Percentiles rank a stretch among this genome's conserved stretches.
phyloP scores from a whole-genome alignment of 2,888 invertebrate genomes.

The Germaria angustata region DNA sequence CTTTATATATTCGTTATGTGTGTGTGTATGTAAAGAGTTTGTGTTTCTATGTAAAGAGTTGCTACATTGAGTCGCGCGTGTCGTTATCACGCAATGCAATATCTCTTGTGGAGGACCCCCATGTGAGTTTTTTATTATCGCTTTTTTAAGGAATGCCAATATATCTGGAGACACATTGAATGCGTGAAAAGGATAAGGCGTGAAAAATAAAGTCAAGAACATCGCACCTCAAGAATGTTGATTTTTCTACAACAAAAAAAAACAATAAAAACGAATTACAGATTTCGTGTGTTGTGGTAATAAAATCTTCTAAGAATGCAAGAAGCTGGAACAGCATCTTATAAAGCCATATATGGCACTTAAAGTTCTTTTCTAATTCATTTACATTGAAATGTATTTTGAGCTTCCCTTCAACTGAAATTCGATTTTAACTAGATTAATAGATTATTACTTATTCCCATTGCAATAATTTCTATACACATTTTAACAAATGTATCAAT shows the following conservation, averaged over 20 bases:
- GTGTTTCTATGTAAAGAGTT: neutral
- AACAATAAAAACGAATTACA: neutral
- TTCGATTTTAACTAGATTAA: neutral
- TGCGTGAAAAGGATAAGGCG: slow-evolving; percentile 70
- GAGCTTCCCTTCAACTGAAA: neutral
- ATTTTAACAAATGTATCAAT: slow-evolving; percentile 31
- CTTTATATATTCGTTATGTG: neutral
- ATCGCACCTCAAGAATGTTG: slow-evolving; percentile 71
- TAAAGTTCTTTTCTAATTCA: neutral
- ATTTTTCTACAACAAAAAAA: slow-evolving; percentile 2
- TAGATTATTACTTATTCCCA: neutral
- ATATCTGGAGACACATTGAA: slow-evolving; percentile 20
- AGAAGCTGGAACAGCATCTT: neutral
- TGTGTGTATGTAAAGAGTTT: neutral
- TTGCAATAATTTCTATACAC: slow-evolving; percentile 20
- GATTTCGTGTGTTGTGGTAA: slow-evolving; percentile 7
- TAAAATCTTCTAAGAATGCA: neutral
- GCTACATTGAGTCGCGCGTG: slow-evolving; percentile 44
- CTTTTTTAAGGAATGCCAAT: slow-evolving; percentile 10
- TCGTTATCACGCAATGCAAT: slow-evolving; percentile 60
- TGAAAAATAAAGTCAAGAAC: slow-evolving; percentile 77
- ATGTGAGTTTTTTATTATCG: slow-evolving; percentile 29
- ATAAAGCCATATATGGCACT: neutral
- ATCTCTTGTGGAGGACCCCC: slow-evolving; percentile 50
- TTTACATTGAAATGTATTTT: neutral